A percentile compares a stretch with the other conserved stretches of the same genome.
Conservation (phyloP, 2,888 invertebrate genomes). For the Pogonocherus hispidulus region DNA sequence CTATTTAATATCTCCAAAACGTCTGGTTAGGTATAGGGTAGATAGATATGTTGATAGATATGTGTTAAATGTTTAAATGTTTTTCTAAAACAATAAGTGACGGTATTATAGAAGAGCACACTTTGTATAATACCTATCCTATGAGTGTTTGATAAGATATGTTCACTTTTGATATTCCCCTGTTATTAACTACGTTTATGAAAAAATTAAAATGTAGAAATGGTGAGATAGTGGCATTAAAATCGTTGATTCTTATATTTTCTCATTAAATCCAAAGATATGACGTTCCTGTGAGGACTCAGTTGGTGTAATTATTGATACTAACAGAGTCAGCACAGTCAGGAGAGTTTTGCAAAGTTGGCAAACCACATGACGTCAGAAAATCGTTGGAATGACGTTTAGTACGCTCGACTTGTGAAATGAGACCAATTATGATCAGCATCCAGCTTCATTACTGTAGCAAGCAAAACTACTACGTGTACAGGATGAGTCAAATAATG, state of each 20-base stretch:
- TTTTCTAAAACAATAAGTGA: background rate
- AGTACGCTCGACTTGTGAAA: slow-evolving; percentile 48
- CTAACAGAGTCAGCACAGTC: slow-evolving; percentile 49
- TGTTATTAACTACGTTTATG: no score
- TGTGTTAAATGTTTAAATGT: no score
- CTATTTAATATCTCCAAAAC: no score
- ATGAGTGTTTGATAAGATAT: no score
- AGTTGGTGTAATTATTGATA: slow-evolving; percentile 49
- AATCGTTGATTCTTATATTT: background rate
- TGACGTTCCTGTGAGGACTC: background rate
- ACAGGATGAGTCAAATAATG: no score
- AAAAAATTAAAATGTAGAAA: no score
- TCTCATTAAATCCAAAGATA: background rate
- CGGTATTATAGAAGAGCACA: background rate
- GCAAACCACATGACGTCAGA: slow-evolving; percentile 53
- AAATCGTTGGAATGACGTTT: slow-evolving; percentile 42
- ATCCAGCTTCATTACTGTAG: background rate
- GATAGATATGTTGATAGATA: no score
- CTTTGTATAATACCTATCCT: no score
- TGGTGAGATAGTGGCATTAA: no score
- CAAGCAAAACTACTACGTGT: background rate
- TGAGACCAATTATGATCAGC: slow-evolving; percentile 50
- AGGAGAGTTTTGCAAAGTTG: slow-evolving; percentile 54
- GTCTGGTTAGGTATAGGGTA: no score
- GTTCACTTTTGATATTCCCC: no score